Evolutionary conservation across 2,888 invertebrate genomes (phyloP), one percentile per base, ranked within the genome.

Genomic region (Epirrhoe alternata): DNA sequence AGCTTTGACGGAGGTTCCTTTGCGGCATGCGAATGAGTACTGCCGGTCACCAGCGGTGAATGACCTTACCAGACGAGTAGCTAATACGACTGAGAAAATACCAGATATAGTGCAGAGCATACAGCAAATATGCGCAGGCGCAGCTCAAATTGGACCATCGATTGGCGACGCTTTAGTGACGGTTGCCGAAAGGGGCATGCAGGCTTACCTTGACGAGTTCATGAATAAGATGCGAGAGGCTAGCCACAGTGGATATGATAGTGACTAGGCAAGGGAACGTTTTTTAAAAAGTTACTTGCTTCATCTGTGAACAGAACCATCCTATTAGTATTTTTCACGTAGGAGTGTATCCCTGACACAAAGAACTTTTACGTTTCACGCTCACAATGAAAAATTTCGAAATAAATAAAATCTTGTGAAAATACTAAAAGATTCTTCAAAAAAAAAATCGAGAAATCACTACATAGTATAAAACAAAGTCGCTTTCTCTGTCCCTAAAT

Each of bases 1-100:
- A 0, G 56, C 52, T 16, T 54, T 72, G 42, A 67, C 63, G 7
- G 72, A 70, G 45, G 66, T 69, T 10, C 72, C 72, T 1, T 7
- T 67, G 56, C 58, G 63, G 45, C 66, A 72, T 12, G 68, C 62
- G 30, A 53, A 33, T 8, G 49, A 61, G 42, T 67, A 66, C 49
- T 67, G 64, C 47, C 61, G 45, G 3, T 66, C 72, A 0, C 66
- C 66, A 10, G 67, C 71, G 7, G 70, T 60, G n/a, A 31, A 17
- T 0, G 65, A 68, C 5, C 58, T 72, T 10, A 68, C 66, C 38
- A 30, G 55, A 7, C 66, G 56, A 3, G 59, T 70, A 56, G 63
- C 54, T 0, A 65, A 53, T 1, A 45, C 54, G 3, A 47, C 70
- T 38, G 33, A 51, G 1, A 50, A 60, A 10, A 5, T 68, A 4